Base-by-base conservation (phyloP, 2,797 vertebrate genomes). In the Epinephelus malabaricus region DNA sequence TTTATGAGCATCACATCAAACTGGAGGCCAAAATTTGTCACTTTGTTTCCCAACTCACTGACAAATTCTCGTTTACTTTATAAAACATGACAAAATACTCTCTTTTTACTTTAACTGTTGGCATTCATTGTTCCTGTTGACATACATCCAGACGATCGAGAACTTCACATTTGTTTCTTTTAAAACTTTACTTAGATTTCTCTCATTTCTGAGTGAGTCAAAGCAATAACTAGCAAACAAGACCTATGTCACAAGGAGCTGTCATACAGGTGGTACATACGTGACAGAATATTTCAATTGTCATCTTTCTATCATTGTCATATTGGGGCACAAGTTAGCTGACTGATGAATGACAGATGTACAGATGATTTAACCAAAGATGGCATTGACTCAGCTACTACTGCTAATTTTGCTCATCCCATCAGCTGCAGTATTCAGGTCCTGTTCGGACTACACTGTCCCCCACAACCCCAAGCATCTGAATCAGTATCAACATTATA, bases 11-110 rank as follows among this genome's bases (percentile, higher is more conserved):
- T 67, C 40, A 64, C 45, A 71, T 61, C 55, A 72, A 62, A 63
- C 43, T 53, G 43, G 27, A 55, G 60, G 69, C 50, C n/a, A 63
- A 19, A 49, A 62, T 62, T 12, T 73, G 66, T 73, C 76, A 69
- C 64, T 53, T 73, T 79, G 68, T 74, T 70, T 69, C 40, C 47
- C n/a, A 40, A 4, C 72, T 53, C 58, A 6, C 63, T 76, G 51
- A 59, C 49, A 53, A 63, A 61, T 38, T 17, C 14, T n/a, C 23
- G 27, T 17, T 78, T 62, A 58, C 30, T 73, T 79, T 14, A 27
- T 13, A 23, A 60, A 68, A 62, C 34, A 27, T 50, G 53, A 51
- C 61, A 47, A 19, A 59, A 46, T 47, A 43, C 11, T n/a, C 46
- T 18, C 15, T 58, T 27, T 4, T 34, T 34, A 8, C 34, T 27